Evolutionary conservation across 2,888 invertebrate species (phyloP), one percentile per base, ranked within the genome.

Genomic region (Dioctria rufipes): DNA sequence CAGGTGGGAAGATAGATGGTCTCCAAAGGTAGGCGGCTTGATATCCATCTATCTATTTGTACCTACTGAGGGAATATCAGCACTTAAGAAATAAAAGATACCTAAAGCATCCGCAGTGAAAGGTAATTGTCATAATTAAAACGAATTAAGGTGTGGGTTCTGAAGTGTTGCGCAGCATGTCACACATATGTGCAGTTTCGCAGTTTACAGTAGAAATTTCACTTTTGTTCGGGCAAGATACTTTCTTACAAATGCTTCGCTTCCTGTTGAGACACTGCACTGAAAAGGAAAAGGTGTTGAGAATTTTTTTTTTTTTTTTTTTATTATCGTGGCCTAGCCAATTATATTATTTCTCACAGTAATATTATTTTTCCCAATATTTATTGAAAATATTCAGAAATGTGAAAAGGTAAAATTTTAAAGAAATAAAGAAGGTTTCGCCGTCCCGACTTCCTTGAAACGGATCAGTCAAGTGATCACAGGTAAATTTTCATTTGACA

Each of bases 71-170:
- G 43, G 25, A 46, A 40, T 40, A 65, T 5, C 46, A 46, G 46
- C 42, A 65, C 40, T 11, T 43, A 4, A 6, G 13, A 5, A 42
- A 43, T 66, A 46, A 66, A 42, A 42, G 42, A 25, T 42, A 42
- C 43, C 43, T 66, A 43, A 66, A 66, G 46, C 46, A 42, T 67
- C 8, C 25, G 67, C 67, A 67, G 67, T 67, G 67, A 67, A 67
- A 67, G 67, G 67, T 46, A 67, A 67, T 67, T 67, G 67, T 67
- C 67, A 67, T 67, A 67, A 67, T 46, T 43, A 25, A 43, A 67
- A 67, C 67, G 67, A 67, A 43, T 67, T 42, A 25, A 46, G 25
- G 67, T 42, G 43, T 43, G 46, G 67, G 58, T 58, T 11, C 58
- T 58, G 5, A 11, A 25, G n/a, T 43, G 66, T 42, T 66, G 43